phyloP scores from a whole-genome alignment of 2,113 vertebrate genomes.

The Calypte anna region DNA sequence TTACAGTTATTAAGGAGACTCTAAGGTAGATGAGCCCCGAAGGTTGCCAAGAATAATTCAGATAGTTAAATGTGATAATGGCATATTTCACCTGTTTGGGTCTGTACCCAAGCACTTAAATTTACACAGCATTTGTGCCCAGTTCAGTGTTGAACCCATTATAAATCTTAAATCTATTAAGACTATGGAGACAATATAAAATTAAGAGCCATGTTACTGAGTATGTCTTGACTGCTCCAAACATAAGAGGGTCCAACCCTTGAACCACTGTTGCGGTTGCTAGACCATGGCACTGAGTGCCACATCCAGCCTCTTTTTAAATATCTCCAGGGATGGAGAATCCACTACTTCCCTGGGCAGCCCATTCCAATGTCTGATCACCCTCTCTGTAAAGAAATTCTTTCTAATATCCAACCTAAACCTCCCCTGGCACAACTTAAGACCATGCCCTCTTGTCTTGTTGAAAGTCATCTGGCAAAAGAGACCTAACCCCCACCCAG shows the following conservation, averaged over 20 bases:
- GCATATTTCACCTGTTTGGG: not conserved
- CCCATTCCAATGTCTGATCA: too few species aligned
- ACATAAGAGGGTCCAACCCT: not conserved
- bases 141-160: not conserved
- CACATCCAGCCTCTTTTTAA: too few species aligned
- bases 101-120: not conserved
- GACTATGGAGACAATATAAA: not conserved
- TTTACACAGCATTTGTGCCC: not conserved
- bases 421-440: too few species aligned
- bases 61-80: not conserved
- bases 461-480: too few species aligned
- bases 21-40: not conserved
- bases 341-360: too few species aligned
- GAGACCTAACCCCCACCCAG: too few species aligned
- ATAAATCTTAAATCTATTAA: not conserved
- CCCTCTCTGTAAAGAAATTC: too few species aligned
- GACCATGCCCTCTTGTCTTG: too few species aligned
- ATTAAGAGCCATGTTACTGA: rapidly evolving
- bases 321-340: too few species aligned
- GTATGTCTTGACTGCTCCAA: not conserved
- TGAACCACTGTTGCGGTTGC: too few species aligned
- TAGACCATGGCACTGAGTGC: too few species aligned
- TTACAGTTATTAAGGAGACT: not conserved
- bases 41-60: not conserved
- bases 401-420: too few species aligned